Conservation (phyloP, 2,888 invertebrate species). For the Acanthosoma haemorrhoidale region DNA sequence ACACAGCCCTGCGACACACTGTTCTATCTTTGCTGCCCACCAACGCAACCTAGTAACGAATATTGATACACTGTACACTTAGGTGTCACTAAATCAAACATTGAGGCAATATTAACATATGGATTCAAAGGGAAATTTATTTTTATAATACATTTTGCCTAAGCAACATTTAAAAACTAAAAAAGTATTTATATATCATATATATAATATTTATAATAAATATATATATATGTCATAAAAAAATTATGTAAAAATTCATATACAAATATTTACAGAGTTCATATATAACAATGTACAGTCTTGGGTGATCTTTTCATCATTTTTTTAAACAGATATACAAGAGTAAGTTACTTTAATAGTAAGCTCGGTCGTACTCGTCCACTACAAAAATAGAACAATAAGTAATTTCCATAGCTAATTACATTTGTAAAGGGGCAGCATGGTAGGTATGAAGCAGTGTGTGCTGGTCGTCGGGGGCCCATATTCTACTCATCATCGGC, state of each 20-base stretch:
- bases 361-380: constrained; percentile 36
- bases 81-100: constrained; percentile 28
- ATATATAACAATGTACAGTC: constrained; percentile 38
- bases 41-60: constrained; percentile 29
- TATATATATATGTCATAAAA: constrained; percentile 36
- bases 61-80: constrained; percentile 37
- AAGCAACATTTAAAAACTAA: constrained; percentile 34
- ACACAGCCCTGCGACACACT: not conserved
- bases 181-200: constrained; percentile 35
- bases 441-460: not conserved
- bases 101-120: constrained; percentile 27
- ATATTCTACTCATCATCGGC: too few relatives aligned
- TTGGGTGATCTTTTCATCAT: constrained; percentile 29
- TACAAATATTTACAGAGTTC: constrained; percentile 37
- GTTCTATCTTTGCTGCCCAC: not conserved
- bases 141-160: constrained; percentile 29
- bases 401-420: constrained; percentile 32
- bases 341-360: constrained; percentile 34
- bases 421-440: constrained; percentile 17
- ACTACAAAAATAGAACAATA: constrained; percentile 38
- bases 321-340: constrained; percentile 37
- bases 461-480: not conserved
- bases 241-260: constrained; percentile 39
- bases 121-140: constrained; percentile 13
- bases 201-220: constrained; percentile 35